Conservation (phyloP, 2,113 vertebrate species). For the Hydrolagus affinis region DNA sequence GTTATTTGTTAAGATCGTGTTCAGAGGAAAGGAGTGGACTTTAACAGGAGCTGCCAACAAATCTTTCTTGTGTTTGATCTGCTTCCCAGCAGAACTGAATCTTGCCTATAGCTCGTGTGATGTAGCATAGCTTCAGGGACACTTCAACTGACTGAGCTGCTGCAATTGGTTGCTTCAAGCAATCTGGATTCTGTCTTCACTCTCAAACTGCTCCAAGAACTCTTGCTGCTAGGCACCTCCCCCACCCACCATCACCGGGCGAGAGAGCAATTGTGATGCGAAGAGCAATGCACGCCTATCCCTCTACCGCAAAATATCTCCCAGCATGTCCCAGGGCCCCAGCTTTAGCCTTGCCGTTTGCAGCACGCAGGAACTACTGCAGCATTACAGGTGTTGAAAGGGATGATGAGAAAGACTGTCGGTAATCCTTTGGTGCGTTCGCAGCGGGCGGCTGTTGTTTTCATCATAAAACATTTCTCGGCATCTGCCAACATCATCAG, state of each 20-base stretch:
- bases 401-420: background rate
- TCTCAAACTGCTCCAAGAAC: constrained; percentile 15
- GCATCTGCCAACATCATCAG: background rate
- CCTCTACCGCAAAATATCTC: background rate
- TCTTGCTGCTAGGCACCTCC: background rate
- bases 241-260: background rate
- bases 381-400: background rate
- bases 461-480: background rate
- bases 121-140: background rate
- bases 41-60: background rate
- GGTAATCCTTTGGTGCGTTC: background rate
- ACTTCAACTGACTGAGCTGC: background rate
- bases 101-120: background rate
- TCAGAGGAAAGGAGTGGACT: background rate
- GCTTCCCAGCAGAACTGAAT: background rate
- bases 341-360: background rate
- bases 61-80: background rate
- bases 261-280: background rate
- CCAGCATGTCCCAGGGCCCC: background rate
- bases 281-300: background rate
- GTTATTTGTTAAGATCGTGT: no score
- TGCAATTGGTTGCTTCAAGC: background rate
- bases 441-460: background rate
- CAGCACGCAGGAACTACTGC: background rate
- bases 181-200: background rate